These are phyloP conservation scores for Paragorgia papillata DNA, from an alignment of 92 coral and sea anemone genomes.

Conservation along the genomic window DNA sequence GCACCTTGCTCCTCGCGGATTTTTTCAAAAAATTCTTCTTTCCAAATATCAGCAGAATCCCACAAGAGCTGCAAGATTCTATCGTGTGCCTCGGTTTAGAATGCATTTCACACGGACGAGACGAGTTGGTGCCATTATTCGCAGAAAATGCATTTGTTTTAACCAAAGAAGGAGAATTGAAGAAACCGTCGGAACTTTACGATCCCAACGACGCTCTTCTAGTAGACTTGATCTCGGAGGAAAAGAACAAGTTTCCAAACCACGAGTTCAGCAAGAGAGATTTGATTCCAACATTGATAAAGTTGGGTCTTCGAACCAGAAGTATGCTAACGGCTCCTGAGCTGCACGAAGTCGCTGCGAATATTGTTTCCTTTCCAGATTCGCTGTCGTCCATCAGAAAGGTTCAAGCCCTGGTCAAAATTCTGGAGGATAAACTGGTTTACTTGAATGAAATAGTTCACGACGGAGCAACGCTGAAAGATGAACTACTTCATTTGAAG, in stretches of 20 bases:
- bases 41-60: no score
- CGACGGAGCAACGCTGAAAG: background rate
- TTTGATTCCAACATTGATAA: slow-evolving; percentile 46
- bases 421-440: slow-evolving; percentile 43
- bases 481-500: background rate
- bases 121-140: slow-evolving; percentile 2
- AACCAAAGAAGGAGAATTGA: no score
- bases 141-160: background rate
- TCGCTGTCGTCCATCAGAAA: slow-evolving; percentile 25
- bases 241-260: slow-evolving; percentile 65
- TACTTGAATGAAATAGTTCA: slow-evolving; percentile 31
- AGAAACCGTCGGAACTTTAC: no score
- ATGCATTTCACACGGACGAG: background rate
- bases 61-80: slow-evolving; percentile 50
- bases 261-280: slow-evolving; percentile 32
- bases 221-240: slow-evolving; percentile 60
- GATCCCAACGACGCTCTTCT: slow-evolving; percentile 61
- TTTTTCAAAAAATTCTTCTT: slow-evolving; percentile 64
- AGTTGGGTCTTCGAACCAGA: slow-evolving; percentile 53
- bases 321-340: slow-evolving; percentile 3
- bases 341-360: slow-evolving; percentile 5
- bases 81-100: slow-evolving; percentile 44
- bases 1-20: slow-evolving; percentile 50
- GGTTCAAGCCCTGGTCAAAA: slow-evolving; percentile 59
- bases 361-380: background rate